Base-by-base conservation (phyloP, 2,888 invertebrate genomes). In the Andricus curvator region DNA sequence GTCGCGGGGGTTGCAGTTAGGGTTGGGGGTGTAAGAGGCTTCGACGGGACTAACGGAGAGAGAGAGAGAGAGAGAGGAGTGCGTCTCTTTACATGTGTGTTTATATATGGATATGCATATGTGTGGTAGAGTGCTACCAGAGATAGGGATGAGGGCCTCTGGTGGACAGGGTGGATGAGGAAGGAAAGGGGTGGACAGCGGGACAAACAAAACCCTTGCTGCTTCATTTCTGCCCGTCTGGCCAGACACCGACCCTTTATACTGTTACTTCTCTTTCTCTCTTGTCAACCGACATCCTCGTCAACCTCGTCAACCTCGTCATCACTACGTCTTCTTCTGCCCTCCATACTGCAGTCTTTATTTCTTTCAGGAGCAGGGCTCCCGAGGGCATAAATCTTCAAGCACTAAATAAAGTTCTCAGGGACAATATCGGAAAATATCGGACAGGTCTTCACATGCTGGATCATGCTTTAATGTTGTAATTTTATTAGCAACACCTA, bases 131-230 rank as follows among this genome's bases (percentile, higher is more conserved):
- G 82, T 65, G 80, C 77, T 67, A 77, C 79, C 76, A 80, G 74
- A 66, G 82, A 81, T 81, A 82, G 78, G 81, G 48, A 80, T 70
- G 80, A 78, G 77, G 66, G 51, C 78, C 80, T 78, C 82, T 83
- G 84, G 77, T 80, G 85, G 62, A 78, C 64, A 78, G 79, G 79
- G 84, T 81, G 78, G 84, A 81, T 77, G 85, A 77, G 77, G 81
- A 85, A 85, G 84, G 89, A 90, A 90, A 90, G 89, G 90, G 91
- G 90, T 89, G 91, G 91, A 90, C 91, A 90, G 90, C 89, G 91
- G 92, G 92, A 92, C 92, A 92, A 92, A 92, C 92, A 92, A 92
- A 92, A 91, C 91, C 92, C 91, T 90, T 92, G 90, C 91, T 90
- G 91, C 91, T 91, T 92, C 91, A 91, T 91, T 92, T 91, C 91